Evolutionary conservation across 2,797 vertebrate species (phyloP).

Genomic region (Lepus townsendii): DNA sequence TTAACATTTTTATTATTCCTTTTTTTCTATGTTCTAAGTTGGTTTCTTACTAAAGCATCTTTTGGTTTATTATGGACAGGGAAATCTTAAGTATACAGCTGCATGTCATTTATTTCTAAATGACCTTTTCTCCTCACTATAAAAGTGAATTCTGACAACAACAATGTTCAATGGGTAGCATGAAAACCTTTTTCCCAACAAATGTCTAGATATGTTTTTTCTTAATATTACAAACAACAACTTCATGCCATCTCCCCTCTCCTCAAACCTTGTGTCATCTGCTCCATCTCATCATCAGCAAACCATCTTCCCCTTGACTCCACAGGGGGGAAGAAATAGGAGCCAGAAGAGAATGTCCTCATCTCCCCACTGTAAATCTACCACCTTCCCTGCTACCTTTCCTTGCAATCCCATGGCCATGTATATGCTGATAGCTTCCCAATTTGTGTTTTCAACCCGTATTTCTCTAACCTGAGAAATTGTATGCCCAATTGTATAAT

Average conservation of each 20-base stretch:
- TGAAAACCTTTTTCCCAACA: neutral
- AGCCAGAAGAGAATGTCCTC: neutral
- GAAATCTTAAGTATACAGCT: neutral
- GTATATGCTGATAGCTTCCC: neutral
- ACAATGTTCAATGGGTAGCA: neutral
- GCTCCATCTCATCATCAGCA: neutral
- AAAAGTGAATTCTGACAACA: neutral
- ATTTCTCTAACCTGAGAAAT: slow-evolving; percentile 23
- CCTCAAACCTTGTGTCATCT: neutral
- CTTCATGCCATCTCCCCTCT: neutral
- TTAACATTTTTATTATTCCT: neutral
- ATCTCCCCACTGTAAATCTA: neutral
- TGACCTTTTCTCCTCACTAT: slow-evolving; percentile 7
- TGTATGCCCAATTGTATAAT: neutral
- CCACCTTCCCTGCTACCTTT: neutral
- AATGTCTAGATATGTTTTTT: slow-evolving; percentile 20
- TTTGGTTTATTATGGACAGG: neutral
- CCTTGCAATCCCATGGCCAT: neutral
- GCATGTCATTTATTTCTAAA: neutral
- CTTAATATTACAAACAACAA: neutral
- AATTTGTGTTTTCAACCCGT: neutral
- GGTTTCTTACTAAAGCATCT: neutral
- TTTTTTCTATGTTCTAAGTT: neutral
- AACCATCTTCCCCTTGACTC: slow-evolving; percentile 5
- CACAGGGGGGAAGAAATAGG: neutral